Evolutionary conservation across 2,888 invertebrate species (phyloP).

Genomic region (Xanthorhoe designata): DNA sequence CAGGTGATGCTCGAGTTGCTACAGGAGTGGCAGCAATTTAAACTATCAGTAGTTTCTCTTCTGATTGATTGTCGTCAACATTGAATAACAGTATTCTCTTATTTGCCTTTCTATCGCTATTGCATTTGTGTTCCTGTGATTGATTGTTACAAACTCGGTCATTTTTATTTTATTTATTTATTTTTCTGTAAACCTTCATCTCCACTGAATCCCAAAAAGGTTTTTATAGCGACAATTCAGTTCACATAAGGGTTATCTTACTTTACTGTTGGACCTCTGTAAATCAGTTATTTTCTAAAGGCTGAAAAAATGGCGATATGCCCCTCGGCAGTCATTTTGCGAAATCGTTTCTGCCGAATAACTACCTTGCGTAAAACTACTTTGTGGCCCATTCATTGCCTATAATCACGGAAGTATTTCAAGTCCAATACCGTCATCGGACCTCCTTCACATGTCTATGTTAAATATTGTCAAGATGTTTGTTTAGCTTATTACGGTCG

Average conservation of each 20-base stretch:
- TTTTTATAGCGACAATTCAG: background rate
- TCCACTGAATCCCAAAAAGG: background rate
- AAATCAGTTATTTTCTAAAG: background rate
- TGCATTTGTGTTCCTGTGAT: background rate
- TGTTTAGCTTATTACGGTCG: constrained; percentile 46
- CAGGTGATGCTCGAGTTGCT: constrained; percentile 54
- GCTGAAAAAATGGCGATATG: background rate
- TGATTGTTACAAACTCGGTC: background rate
- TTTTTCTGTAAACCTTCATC: too few species aligned
- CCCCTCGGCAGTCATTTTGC: background rate
- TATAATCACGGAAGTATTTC: constrained; percentile 27
- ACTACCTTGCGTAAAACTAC: background rate
- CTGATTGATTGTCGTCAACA: constrained; percentile 33
- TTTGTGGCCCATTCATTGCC: background rate
- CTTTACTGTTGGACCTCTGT: too few species aligned
- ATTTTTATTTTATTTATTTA: too few species aligned
- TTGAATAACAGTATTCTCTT: constrained; percentile 49
- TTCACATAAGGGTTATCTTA: background rate
- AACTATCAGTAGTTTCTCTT: constrained; percentile 43
- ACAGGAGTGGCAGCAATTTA: constrained; percentile 64
- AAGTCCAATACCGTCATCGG: constrained; percentile 35
- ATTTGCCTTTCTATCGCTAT: constrained; percentile 3
- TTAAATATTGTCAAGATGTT: constrained; percentile 48
- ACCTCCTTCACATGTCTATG: constrained; percentile 42
- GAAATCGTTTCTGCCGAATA: background rate